Base-by-base conservation (phyloP, 2,113 vertebrate species). In the Psephotus haematonotus region DNA sequence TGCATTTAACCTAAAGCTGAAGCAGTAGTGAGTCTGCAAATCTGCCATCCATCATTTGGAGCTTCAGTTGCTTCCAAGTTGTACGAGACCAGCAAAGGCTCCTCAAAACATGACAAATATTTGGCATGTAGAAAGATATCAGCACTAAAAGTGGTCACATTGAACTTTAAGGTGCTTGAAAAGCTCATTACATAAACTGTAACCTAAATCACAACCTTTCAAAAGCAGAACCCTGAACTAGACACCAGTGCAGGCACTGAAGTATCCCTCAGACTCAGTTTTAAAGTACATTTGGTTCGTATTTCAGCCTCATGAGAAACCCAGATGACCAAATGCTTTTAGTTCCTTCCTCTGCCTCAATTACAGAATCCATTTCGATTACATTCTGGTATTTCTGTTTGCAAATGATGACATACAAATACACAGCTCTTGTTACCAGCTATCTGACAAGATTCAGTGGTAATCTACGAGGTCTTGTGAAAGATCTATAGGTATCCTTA, bases 291-390 rank as follows among this genome's bases (percentile, higher is more conserved):
- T 89, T 95, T 79, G 62, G 72, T 86, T 94, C 65, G 33, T 83
- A 37, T 84, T 95, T 90, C 88, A 93, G 82, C 57, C 91, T 87
- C 88, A 57, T 29, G 80, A 96, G 83, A 96, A 92, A 95, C 64
- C 74, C 74, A 79, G 62, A 86, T 17, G 83, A 94, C 80, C 80
- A 94, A 91, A 87, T 6, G 78, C 75, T 85, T 94, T 76, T 76
- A 96, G 81, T 78, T 91, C 86, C 92, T 96, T 93, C 92, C 83
- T 93, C 86, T 84, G 78, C 23, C 67, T 75, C 64, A 84, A 81
- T 86, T 96, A 96, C 82, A 93, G 72, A 88, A 92, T 49, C 57
- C 47, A 69, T 76, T 92, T 88, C 57, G 44, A 88, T 82, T 86
- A 83, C 70, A 22, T 75, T 83, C 72, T 92, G 65, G 20, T 68